Base-by-base conservation (phyloP, 35 echinoderm and acorn worm species). In the Apostichopus californicus region DNA sequence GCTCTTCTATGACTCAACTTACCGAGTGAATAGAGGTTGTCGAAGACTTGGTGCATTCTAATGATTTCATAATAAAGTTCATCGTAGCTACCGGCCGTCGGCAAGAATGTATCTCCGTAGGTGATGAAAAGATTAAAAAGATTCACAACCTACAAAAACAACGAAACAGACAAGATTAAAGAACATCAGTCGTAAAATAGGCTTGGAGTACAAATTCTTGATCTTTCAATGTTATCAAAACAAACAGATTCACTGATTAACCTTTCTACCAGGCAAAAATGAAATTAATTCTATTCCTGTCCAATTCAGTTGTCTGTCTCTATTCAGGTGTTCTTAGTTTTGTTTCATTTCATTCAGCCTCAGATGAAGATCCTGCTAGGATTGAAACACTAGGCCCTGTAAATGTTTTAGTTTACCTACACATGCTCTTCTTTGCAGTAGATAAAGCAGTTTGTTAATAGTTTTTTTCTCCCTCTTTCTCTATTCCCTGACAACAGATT, bases 41-140 rank as follows among this genome's bases (percentile, higher is more conserved):
- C 97, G 91, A 99, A 99, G 20, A 96, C 95, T 94, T 99, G 97
- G 77, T 99, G 97, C 97, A 99, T 99, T 2, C 97, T 72, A 12
- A 99, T 95, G 26, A 99, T 92, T 93, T 99, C 97, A 93, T 99
- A 99, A 75, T 99, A 99, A 28, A 99, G 86, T 58, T 96, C 95
- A 66, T 99, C 97, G 72, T 99, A 99, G 81, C 97, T 96, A 17
- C 93, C 93, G 14, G 97, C 93, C 8, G 93, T 96, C 0, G 97
- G 97, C 28, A 99, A 87, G 86, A 99, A 99, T 8, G 97, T 99
- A 65, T 99, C 97, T 25, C 97, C 97, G 75, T 99, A 99, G 3
- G 97, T 99, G 78, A 99, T 99, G 90, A 99, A 99, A 23, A 99
- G 78, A 78, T 99, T 99, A 65, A 99, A 99, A 57, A 99, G 75